Conservation (phyloP, 2,888 invertebrate species). For the Sinohyriopsis cumingii region DNA sequence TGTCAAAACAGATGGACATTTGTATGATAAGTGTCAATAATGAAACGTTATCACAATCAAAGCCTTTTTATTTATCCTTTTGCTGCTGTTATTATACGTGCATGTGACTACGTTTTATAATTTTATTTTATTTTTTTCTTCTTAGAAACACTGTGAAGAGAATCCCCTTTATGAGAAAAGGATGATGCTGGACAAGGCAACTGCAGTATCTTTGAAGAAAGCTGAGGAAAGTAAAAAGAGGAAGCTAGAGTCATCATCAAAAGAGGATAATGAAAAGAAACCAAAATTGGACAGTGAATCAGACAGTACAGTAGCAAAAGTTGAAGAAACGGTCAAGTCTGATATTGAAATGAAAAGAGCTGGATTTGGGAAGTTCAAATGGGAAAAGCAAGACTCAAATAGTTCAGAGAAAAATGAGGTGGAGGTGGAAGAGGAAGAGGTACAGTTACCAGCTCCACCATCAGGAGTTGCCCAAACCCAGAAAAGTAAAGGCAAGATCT, state of each 20-base stretch:
- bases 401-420: conserved; percentile 1
- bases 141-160: conserved; percentile 55
- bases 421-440: conserved; percentile 11
- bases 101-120: background rate
- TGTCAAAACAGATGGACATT: too few species aligned
- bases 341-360: conserved; percentile 6
- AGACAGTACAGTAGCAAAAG: conserved; percentile 6
- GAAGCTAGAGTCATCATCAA: conserved; percentile 19
- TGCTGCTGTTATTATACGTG: background rate
- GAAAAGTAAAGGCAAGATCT: conserved; percentile 24
- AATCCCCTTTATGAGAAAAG: conserved; percentile 63
- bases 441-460: conserved; percentile 5
- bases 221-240: conserved; percentile 3
- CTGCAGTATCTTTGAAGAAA: conserved; percentile 42
- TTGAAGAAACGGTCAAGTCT: conserved; percentile 8
- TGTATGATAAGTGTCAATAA: too few species aligned
- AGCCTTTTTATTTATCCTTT: too few species aligned
- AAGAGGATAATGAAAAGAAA: conserved; percentile 17
- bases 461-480: conserved; percentile 4
- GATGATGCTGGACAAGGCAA: conserved; percentile 57
- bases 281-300: background rate
- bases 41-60: too few species aligned
- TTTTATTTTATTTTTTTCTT: conserved; percentile 1
- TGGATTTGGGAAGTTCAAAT: conserved; percentile 22
- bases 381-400: conserved; percentile 16